Evolutionary conservation across 1,140 invertebrate species (phyloP), one percentile per base, ranked within the genome.

Genomic region (Parapsyche elsis): DNA sequence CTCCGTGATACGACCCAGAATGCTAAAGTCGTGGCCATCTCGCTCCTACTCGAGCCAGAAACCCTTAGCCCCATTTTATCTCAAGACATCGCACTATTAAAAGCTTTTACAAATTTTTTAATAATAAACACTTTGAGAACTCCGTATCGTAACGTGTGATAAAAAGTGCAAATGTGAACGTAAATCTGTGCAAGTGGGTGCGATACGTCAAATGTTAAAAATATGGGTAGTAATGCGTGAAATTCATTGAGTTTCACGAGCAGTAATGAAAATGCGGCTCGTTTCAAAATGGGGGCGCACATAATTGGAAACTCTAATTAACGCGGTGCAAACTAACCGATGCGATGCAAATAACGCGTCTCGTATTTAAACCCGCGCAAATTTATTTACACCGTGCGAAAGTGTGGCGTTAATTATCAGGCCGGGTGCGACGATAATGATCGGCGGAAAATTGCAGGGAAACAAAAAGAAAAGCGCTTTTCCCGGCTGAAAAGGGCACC

Each of bases 1-100:
- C 73, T 75, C 49, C 19, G 73, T 57, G 73, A 75, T 75, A 75
- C 14, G 49, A 46, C 38, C 71, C 38, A 23, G 71, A 73, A 73
- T 46, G 30, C 71, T 73, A 45, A 46, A 73, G 71, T 73, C 71
- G 38, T 23, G 24, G 71, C 14, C 26, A 38, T 73, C 38, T 73
- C 38, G 30, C 24, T 26, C 44, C 61, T 16, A 23, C 61, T 23
- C 12, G 61, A 67, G 61, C 5, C 61, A 67, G 61, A 67, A 67
- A 67, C 61, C 61, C 61, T 67, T 67, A 7, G 61, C 71, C 24
- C 23, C 9, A 9, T 19, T 12, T 49, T 16, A 16, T 19, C 23
- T 73, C 45, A 49, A 57, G 73, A 75, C 45, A 26, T 0, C 19
- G 23, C 12, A 73, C 4, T 21, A 73, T 57, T 16, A 16, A 1